These are phyloP conservation scores for Ceratina australensis DNA, from an alignment of 1,140 invertebrate species.

Conservation along the genomic window DNA sequence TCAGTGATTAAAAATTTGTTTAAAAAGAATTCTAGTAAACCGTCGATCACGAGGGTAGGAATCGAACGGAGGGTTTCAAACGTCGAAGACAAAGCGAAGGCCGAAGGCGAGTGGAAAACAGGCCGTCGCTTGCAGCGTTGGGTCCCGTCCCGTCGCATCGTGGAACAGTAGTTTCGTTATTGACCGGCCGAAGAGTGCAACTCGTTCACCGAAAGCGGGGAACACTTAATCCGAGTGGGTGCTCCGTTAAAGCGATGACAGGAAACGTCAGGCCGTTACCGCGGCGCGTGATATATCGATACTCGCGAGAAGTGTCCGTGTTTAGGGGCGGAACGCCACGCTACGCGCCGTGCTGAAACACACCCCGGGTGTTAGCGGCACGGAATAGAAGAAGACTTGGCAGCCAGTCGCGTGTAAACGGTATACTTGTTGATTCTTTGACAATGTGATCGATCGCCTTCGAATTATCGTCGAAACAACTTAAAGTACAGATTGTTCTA, in stretches of 20 bases:
- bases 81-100: slow-evolving; percentile 34
- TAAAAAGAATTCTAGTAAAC: background rate
- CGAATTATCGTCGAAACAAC: slow-evolving; percentile 6
- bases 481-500: background rate
- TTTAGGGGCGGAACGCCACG: slow-evolving; percentile 48
- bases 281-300: slow-evolving; percentile 75
- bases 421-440: slow-evolving; percentile 76
- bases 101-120: slow-evolving; percentile 17
- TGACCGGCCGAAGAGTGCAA: slow-evolving; percentile 68
- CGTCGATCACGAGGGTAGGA: background rate
- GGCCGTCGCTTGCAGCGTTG: background rate
- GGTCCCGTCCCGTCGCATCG: background rate
- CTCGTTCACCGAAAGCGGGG: slow-evolving; percentile 63
- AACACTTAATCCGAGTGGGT: slow-evolving; percentile 77
- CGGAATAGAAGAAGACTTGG: slow-evolving; percentile 24
- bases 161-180: slow-evolving; percentile 47
- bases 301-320: slow-evolving; percentile 65
- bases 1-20: no score
- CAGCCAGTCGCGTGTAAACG: slow-evolving; percentile 13
- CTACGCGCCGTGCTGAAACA: slow-evolving; percentile 23
- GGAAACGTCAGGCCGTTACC: slow-evolving; percentile 73
- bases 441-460: slow-evolving; percentile 26
- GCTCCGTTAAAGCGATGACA: slow-evolving; percentile 76
- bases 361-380: slow-evolving; percentile 32
- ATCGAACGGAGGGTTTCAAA: no score